A percentile compares a stretch with the other conserved stretches of the same genome.
These are phyloP conservation scores for Urosaurus nigricauda DNA, from an alignment of 2,797 vertebrate species.

Conservation along the genomic window DNA sequence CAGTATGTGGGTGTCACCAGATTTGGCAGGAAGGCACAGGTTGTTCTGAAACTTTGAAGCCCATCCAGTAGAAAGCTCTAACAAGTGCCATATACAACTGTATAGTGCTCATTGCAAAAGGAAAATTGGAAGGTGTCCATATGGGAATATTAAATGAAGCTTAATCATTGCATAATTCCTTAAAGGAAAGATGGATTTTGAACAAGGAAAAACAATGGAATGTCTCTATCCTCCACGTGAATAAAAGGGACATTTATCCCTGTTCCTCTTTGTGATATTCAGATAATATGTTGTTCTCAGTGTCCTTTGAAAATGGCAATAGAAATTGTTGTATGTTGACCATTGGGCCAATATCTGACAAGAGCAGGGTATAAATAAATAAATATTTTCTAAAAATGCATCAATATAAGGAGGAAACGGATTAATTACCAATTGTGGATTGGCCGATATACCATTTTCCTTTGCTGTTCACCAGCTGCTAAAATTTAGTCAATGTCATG, in stretches of 20 bases:
- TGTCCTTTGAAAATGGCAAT: neutral
- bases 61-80: neutral
- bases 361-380: too few relatives aligned
- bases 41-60: constrained; percentile 18
- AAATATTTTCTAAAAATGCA: neutral
- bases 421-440: neutral
- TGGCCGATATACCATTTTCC: neutral
- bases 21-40: neutral
- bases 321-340: neutral
- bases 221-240: too few relatives aligned
- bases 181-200: neutral
- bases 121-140: neutral
- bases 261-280: neutral
- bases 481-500: neutral
- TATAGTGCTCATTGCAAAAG: neutral
- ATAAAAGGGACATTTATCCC: neutral
- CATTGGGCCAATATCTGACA: neutral
- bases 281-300: neutral
- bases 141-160: neutral
- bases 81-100: neutral
- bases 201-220: too few relatives aligned
- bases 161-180: neutral
- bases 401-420: neutral
- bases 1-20: constrained; percentile 34
- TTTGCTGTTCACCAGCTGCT: neutral